These are phyloP conservation scores for Asteroscopus sphinx DNA, from an alignment of 2,888 invertebrate genomes.

Conservation along the genomic window DNA sequence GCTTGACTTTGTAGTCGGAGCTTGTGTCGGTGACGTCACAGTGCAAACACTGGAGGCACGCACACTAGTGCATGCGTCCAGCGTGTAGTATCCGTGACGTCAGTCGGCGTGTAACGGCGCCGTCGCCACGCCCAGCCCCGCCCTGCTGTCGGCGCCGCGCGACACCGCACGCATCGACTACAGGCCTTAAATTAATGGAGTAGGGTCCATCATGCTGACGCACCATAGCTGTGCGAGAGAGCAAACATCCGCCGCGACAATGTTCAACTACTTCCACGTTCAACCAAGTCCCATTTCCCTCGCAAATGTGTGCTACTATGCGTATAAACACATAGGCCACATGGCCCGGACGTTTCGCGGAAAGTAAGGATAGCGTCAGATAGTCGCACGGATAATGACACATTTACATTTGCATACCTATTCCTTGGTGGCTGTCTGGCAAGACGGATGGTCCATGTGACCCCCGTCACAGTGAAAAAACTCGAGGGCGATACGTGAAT, in stretches of 20 bases:
- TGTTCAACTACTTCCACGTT: background rate
- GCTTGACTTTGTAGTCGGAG: conserved; percentile 13
- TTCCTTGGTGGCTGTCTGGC: conserved; percentile 58
- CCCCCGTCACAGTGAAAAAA: conserved; percentile 75
- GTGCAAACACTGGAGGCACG: conserved; percentile 41
- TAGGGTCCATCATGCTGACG: conserved; percentile 23
- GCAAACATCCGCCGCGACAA: conserved; percentile 22
- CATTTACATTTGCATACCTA: conserved; percentile 68
- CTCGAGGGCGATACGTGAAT: conserved; percentile 74
- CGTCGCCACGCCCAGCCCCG: conserved; percentile 82
- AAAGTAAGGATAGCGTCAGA: conserved; percentile 25
- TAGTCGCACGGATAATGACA: conserved; percentile 42
- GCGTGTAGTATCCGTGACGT: conserved; percentile 65
- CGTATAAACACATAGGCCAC: background rate
- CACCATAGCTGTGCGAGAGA: conserved; percentile 16
- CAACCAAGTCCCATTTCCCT: conserved; percentile 1
- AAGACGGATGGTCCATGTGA: conserved; percentile 77
- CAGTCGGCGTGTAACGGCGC: conserved; percentile 60
- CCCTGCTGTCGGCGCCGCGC: conserved; percentile 70
- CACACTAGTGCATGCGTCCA: conserved; percentile 28
- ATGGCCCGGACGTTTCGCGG: conserved; percentile 15
- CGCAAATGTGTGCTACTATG: conserved; percentile 2
- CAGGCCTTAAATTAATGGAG: conserved; percentile 37
- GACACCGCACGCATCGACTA: conserved; percentile 24
- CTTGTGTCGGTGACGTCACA: conserved; percentile 43